phyloP scores from a whole-genome alignment of 2,888 invertebrate species.

The Ametastegia equiseti region DNA sequence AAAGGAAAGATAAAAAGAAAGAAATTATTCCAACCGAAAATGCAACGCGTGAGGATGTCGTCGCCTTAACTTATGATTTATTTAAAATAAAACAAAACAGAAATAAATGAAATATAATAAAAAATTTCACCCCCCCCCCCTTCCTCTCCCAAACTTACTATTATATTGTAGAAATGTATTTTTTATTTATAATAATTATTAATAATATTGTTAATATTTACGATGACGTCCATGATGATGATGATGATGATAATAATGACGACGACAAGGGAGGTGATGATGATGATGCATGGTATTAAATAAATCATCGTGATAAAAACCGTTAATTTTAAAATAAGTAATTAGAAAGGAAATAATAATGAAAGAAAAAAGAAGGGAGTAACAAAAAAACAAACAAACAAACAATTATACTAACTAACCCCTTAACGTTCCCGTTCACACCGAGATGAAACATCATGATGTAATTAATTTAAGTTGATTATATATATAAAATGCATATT shows the following conservation, averaged over 20 bases:
- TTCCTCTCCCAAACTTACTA: slow-evolving; percentile 30
- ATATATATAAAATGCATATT: slow-evolving; percentile 49
- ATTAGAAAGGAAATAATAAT: too few species aligned
- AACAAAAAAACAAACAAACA: neutral
- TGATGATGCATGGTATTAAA: neutral
- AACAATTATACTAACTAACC: slow-evolving; percentile 4
- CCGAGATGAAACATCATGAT: slow-evolving; percentile 53
- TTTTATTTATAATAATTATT: slow-evolving; percentile 47
- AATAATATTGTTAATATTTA: slow-evolving; percentile 41
- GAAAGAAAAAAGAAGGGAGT: neutral
- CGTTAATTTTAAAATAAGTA: slow-evolving; percentile 33
- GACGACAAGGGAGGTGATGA: slow-evolving; percentile 30
- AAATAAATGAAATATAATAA: neutral
- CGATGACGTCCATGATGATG: slow-evolving; percentile 38
- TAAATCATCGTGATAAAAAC: slow-evolving; percentile 41
- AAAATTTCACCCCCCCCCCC: neutral
- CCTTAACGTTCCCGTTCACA: slow-evolving; percentile 31
- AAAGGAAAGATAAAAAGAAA: neutral
- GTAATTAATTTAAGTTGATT: slow-evolving; percentile 62
- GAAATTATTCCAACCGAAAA: neutral
- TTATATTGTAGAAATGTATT: slow-evolving; percentile 46
- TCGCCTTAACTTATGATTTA: slow-evolving; percentile 30
- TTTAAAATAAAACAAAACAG: slow-evolving; percentile 8
- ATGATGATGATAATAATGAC: slow-evolving; percentile 1
- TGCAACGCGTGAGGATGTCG: slow-evolving; percentile 32